Evolutionary conservation across 53 echinoderm and acorn worm species (phyloP).

Genomic region (Arbacia lixula): DNA sequence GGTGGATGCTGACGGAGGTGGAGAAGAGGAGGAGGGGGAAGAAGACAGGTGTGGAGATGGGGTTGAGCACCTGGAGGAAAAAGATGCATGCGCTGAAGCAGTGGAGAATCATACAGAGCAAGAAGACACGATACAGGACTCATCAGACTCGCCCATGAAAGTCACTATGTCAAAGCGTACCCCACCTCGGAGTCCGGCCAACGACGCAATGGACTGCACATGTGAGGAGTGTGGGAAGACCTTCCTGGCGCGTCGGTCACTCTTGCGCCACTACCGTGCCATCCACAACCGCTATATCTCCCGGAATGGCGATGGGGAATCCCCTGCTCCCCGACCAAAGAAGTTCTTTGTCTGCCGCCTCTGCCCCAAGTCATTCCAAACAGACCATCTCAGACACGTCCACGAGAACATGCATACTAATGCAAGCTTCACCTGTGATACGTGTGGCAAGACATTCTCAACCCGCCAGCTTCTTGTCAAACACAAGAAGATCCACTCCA

Average conservation of each 20-base stretch:
- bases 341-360: constrained; percentile 40
- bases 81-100: neutral
- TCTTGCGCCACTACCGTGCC: constrained; percentile 37
- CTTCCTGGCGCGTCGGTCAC: constrained; percentile 20
- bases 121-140: too few species aligned
- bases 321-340: constrained; percentile 6
- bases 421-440: constrained; percentile 53
- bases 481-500: constrained; percentile 67
- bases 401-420: constrained; percentile 62
- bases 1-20: neutral
- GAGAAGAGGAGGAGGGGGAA: neutral
- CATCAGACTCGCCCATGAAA: too few species aligned
- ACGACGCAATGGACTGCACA: constrained; percentile 19
- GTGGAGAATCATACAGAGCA: too few species aligned
- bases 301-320: constrained; percentile 24
- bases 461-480: constrained; percentile 58
- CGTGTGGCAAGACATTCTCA: constrained; percentile 63
- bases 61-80: neutral
- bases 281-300: constrained; percentile 43
- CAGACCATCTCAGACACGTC: constrained; percentile 40
- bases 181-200: neutral
- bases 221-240: constrained; percentile 48
- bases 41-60: neutral
- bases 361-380: constrained; percentile 54
- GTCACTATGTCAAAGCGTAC: neutral